These are phyloP conservation scores for Brenthis hecate DNA, from an alignment of 2,888 invertebrate species.

Conservation along the genomic window DNA sequence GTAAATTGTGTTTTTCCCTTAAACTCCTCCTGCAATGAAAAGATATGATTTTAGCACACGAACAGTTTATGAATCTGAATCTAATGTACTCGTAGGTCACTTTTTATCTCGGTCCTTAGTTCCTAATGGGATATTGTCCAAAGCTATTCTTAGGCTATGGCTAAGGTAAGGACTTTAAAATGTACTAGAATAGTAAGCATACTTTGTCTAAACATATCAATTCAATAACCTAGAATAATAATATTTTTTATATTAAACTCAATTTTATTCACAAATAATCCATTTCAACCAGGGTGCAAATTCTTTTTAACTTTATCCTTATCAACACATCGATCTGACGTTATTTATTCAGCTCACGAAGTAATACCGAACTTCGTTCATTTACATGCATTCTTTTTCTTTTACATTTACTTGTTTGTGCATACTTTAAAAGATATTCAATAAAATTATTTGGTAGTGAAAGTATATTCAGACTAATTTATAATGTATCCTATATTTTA, in stretches of 20 bases:
- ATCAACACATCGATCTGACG: conserved; percentile 74
- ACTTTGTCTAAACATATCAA: too few species aligned
- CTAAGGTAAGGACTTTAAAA: too few species aligned
- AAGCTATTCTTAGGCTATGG: too few species aligned
- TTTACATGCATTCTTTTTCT: conserved; percentile 71
- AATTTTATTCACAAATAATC: conserved; percentile 10
- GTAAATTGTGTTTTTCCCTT: too few species aligned
- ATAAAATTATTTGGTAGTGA: conserved; percentile 53
- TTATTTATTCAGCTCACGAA: conserved; percentile 75
- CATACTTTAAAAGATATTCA: conserved; percentile 61
- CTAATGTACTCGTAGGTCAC: too few species aligned
- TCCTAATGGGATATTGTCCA: too few species aligned
- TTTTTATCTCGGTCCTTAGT: too few species aligned
- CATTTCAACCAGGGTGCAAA: conserved; percentile 48
- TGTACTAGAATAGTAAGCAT: too few species aligned
- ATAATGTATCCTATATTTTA: not conserved
- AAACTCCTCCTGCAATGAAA: too few species aligned
- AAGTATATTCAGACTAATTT: conserved; percentile 17
- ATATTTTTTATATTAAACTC: not conserved
- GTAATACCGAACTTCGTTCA: conserved; percentile 72
- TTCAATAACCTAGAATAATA: not conserved
- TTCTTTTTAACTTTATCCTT: conserved; percentile 71
- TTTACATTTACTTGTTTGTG: conserved; percentile 66
- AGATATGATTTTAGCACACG: too few species aligned
- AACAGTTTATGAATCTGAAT: too few species aligned